Percentiles rank a stretch among this genome's conserved stretches.
phyloP scores from a whole-genome alignment of 2,888 invertebrate species.

The Blomia tropicalis region DNA sequence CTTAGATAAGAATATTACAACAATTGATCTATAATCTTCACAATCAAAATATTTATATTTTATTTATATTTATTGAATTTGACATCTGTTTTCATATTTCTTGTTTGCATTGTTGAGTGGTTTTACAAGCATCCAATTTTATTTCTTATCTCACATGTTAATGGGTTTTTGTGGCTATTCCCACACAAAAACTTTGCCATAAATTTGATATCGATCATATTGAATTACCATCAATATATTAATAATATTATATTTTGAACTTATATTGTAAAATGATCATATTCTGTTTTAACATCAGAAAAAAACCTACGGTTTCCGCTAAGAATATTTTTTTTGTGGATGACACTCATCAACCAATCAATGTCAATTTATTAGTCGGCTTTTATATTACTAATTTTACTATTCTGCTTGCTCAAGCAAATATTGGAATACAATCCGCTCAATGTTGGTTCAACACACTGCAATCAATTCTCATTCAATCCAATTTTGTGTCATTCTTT shows the following conservation, averaged over 20 bases:
- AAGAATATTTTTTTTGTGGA: not conserved
- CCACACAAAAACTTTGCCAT: no score
- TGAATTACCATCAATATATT: no score
- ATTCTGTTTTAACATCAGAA: not conserved
- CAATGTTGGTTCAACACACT: no score
- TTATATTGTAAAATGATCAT: not conserved
- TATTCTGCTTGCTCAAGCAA: not conserved
- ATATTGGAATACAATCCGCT: no score
- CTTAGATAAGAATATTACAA: not conserved
- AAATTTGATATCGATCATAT: no score
- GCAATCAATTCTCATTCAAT: slow-evolving; percentile 3
- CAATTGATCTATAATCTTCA: not conserved
- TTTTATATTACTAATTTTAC: not conserved
- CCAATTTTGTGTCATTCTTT: no score
- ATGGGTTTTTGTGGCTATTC: not conserved
- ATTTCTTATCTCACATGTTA: not conserved
- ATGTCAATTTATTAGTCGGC: not conserved
- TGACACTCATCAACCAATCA: not conserved
- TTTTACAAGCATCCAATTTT: no score
- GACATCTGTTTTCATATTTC: not conserved
- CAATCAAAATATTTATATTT: not conserved
- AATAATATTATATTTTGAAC: no score
- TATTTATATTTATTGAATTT: not conserved
- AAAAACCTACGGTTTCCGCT: not conserved
- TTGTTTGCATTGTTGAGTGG: not conserved